A percentile compares a stretch with the other conserved stretches of the same genome.
Conservation (phyloP, 2,113 vertebrate species). For the Seriola aureovittata region DNA sequence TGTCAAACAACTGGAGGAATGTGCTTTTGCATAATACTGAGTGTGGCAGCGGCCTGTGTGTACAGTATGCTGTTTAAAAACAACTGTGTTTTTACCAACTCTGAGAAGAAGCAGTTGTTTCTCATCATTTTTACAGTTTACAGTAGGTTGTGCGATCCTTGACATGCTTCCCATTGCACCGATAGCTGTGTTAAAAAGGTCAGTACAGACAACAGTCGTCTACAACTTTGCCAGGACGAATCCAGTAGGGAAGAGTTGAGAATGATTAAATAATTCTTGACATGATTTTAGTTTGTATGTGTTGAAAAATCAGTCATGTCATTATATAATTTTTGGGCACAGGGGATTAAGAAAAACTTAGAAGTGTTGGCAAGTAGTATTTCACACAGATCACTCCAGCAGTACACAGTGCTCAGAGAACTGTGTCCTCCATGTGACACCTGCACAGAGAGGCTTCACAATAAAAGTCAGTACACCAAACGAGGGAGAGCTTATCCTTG, state of each 20-base stretch:
- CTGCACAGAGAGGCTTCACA: constrained; percentile 1
- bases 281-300: not conserved
- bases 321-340: not conserved
- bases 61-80: not conserved
- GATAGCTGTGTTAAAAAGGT: constrained; percentile 45
- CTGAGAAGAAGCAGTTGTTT: constrained; percentile 10
- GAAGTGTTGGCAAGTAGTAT: not conserved
- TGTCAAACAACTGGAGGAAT: not conserved
- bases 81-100: constrained; percentile 7
- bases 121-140: constrained; percentile 11
- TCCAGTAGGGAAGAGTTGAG: not conserved
- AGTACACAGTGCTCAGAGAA: not conserved
- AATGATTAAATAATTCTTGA: not conserved
- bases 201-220: constrained; percentile 14
- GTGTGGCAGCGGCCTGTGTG: not conserved
- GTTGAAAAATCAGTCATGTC: not conserved
- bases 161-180: constrained; percentile 5
- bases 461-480: not conserved
- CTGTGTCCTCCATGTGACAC: not conserved
- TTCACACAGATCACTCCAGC: not conserved
- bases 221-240: not conserved
- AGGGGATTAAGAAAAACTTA: no score
- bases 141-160: constrained; percentile 20
- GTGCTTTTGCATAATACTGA: not conserved
- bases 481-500: not conserved